Evolutionary conservation across 2,888 invertebrate genomes (phyloP), one percentile per base, ranked within the genome.

Genomic region (Dicyrtomina minuta): DNA sequence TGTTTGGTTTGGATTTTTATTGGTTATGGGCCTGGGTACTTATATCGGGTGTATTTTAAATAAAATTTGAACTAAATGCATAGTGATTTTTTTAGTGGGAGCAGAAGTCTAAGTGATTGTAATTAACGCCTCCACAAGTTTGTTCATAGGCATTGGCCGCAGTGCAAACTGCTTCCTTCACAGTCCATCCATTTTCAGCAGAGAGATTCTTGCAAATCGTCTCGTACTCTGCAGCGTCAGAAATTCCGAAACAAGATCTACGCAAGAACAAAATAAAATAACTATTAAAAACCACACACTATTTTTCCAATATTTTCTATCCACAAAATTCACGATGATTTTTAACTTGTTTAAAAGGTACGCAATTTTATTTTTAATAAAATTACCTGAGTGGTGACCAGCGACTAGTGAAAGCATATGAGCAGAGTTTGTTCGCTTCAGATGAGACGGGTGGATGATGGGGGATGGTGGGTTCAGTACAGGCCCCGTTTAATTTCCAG

Each of bases 141-240:
- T 68, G 24, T 41, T 62, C 53, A n/a, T 68, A 68, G 2, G 68
- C 68, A 26, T 22, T 39, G 17, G 61, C 44, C 12, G 76, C 74
- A 0, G 76, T 74, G 64, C 76, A 76, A 5, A 75, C 74, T 12
- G 77, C 75, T 44, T 70, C 53, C 2, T 74, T 27, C 10, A 66
- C 71, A 55, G 70, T 73, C 65, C 74, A 78, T 10, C 78, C 78
- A 10, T 71, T 59, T 26, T 72, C 68, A 10, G 56, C 53, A 10
- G 74, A 69, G 1, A 78, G 58, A 20, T 71, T 66, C 46, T 90
- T 87, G 81, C 96, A 96, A 43, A 90, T 90, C 79, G 87, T 85
- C 79, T 90, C 87, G 82, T 82, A 89, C 17, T 81, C 79, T 12
- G 77, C 73, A 26, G 86, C 83, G 71, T 83, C 81, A 13, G 86